phyloP scores from a whole-genome alignment of 2,797 vertebrate genomes.

The Enteromius viviparus region DNA sequence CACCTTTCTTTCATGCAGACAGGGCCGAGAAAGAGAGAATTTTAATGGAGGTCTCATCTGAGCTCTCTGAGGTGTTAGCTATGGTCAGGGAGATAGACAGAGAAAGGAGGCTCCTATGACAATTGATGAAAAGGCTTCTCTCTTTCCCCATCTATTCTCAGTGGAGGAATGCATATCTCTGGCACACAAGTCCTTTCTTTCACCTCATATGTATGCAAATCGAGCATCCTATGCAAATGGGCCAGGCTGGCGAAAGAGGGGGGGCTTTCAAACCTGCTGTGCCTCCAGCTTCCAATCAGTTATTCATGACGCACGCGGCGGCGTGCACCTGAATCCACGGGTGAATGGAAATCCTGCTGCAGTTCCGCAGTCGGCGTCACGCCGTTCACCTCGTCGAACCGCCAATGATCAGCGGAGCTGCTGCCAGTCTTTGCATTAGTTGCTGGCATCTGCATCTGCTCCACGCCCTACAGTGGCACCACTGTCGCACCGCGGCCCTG shows the following conservation, averaged over 20 bases:
- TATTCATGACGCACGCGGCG: constrained; percentile 52
- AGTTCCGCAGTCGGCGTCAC: constrained; percentile 39
- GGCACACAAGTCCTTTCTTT: constrained; percentile 71
- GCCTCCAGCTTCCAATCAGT: constrained; percentile 60
- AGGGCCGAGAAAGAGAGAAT: constrained; percentile 69
- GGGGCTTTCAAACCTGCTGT: constrained; percentile 49
- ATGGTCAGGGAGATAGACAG: constrained; percentile 58
- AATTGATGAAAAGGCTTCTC: constrained; percentile 65
- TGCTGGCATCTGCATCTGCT: constrained; percentile 33
- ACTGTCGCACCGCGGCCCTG: constrained; percentile 29
- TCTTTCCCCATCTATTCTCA: constrained; percentile 61
- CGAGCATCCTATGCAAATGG: constrained; percentile 78
- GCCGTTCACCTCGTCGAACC: constrained; percentile 17
- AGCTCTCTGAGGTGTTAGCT: constrained; percentile 72
- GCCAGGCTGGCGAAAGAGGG: constrained; percentile 40
- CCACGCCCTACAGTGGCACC: constrained; percentile 33
- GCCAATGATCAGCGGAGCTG: constrained; percentile 1
- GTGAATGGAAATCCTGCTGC: constrained; percentile 49
- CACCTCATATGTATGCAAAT: constrained; percentile 85
- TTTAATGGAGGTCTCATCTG: constrained; percentile 71
- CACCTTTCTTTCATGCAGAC: constrained; percentile 64
- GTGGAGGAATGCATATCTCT: constrained; percentile 55
- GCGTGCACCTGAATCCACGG: constrained; percentile 52
- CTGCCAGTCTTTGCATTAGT: constrained; percentile 28
- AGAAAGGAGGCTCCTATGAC: constrained; percentile 53